Conservation (phyloP, 2,888 invertebrate species). For the Antheraea assamensis region DNA sequence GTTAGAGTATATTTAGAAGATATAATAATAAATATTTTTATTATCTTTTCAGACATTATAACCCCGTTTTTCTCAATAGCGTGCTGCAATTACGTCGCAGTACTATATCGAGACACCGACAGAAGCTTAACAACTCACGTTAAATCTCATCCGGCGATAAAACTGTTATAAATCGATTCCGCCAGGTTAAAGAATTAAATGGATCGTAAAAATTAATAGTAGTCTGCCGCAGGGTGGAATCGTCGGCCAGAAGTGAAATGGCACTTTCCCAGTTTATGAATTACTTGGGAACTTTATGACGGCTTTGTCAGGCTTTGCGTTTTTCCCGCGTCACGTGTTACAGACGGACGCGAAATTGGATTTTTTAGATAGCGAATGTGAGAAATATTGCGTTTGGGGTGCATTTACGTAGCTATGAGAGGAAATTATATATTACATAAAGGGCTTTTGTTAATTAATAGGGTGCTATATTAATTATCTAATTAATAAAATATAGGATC, state of each 20-base stretch:
- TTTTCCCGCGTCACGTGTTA: slow-evolving; percentile 73
- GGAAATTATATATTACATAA: slow-evolving; percentile 32
- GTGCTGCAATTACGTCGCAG: slow-evolving; percentile 42
- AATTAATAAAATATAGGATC: not conserved
- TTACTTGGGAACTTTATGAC: slow-evolving; percentile 75
- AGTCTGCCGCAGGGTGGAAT: slow-evolving; percentile 59
- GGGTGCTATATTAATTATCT: not conserved
- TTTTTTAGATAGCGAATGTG: slow-evolving; percentile 64
- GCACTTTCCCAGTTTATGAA: slow-evolving; percentile 71
- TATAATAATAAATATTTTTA: not conserved
- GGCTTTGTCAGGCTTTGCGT: slow-evolving; percentile 63
- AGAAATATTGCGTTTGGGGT: slow-evolving; percentile 42
- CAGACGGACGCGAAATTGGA: slow-evolving; percentile 77
- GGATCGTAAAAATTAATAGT: slow-evolving; percentile 80
- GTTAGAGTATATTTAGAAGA: not conserved
- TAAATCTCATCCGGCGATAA: slow-evolving; percentile 67
- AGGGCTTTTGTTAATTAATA: slow-evolving; percentile 27
- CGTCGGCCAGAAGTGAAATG: slow-evolving; percentile 52
- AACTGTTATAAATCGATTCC: slow-evolving; percentile 78
- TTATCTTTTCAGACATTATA: not conserved
- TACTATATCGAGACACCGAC: slow-evolving; percentile 52
- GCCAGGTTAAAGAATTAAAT: slow-evolving; percentile 79
- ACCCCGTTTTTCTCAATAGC: slow-evolving; percentile 39
- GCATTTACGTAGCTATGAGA: slow-evolving; percentile 28
- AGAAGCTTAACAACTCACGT: slow-evolving; percentile 68